These are phyloP conservation scores for Microctenopoma stevenorrisi DNA, from an alignment of 2,797 vertebrate genomes.

Conservation along the genomic window DNA sequence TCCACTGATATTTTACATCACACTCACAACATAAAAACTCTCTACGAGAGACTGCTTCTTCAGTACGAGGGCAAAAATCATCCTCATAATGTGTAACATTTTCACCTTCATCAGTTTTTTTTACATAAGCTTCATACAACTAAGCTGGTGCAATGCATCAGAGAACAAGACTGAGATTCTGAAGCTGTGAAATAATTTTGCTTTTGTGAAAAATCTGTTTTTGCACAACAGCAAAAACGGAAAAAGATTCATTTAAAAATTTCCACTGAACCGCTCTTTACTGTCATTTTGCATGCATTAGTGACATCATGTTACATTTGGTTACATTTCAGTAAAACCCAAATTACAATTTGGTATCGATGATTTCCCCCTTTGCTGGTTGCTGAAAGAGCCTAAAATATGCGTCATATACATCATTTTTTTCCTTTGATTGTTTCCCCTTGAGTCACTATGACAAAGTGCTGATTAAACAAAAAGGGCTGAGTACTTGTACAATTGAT, in stretches of 20 bases:
- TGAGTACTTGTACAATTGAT: neutral
- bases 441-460: neutral
- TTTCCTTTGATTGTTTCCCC: neutral
- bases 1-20: neutral
- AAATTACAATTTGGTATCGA: neutral
- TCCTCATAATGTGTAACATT: too few species aligned
- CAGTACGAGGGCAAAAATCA: neutral
- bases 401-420: neutral
- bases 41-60: too few species aligned
- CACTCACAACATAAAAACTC: too few species aligned
- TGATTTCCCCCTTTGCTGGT: neutral
- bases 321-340: neutral
- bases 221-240: constrained; percentile 25
- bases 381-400: neutral
- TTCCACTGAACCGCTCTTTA: neutral
- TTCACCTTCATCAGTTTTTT: neutral
- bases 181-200: neutral
- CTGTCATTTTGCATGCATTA: constrained; percentile 1
- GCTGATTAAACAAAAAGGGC: neutral
- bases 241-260: neutral
- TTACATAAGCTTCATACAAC: neutral
- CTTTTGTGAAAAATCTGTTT: constrained; percentile 7
- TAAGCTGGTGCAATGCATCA: too few species aligned
- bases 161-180: constrained; percentile 2
- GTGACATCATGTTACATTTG: neutral